A percentile compares a stretch with the other conserved stretches of the same genome.
Conservation (phyloP, 2,113 vertebrate species). For the Rana temporaria region DNA sequence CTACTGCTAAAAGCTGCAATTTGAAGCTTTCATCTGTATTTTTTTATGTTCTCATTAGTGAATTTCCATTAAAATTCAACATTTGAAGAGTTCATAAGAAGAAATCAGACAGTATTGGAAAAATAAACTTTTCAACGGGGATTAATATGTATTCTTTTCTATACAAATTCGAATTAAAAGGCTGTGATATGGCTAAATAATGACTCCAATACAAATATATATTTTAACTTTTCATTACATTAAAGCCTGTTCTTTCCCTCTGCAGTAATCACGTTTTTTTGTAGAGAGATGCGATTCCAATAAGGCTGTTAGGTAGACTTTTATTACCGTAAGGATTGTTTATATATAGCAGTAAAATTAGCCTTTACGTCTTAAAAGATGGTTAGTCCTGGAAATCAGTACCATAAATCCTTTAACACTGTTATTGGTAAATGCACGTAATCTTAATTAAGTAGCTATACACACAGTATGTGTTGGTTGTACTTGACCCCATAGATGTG, state of each 20-base stretch:
- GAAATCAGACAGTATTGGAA: neutral
- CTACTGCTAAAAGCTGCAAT: slow-evolving; percentile 46
- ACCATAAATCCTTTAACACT: no score
- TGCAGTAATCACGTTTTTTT: neutral
- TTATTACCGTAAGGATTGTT: no score
- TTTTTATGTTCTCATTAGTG: slow-evolving; percentile 40
- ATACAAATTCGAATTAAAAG: slow-evolving; percentile 26
- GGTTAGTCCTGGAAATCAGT: no score
- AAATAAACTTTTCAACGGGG: slow-evolving; percentile 21
- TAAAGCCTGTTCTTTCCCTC: slow-evolving; percentile 8
- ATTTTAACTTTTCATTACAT: neutral
- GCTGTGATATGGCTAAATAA: neutral
- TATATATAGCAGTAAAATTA: no score
- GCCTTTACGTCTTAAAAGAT: no score
- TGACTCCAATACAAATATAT: neutral
- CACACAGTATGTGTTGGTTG: no score
- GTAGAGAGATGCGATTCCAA: neutral
- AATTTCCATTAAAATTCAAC: slow-evolving; percentile 48
- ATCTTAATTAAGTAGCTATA: no score
- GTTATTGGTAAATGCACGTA: no score
- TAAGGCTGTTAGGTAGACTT: no score
- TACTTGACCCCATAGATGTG: no score
- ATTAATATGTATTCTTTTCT: slow-evolving; percentile 19
- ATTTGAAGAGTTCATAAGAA: slow-evolving; percentile 30
- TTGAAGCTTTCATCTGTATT: slow-evolving; percentile 48